These are phyloP conservation scores for Drosophila quinaria DNA, from an alignment of 2,888 invertebrate species.

Conservation along the genomic window DNA sequence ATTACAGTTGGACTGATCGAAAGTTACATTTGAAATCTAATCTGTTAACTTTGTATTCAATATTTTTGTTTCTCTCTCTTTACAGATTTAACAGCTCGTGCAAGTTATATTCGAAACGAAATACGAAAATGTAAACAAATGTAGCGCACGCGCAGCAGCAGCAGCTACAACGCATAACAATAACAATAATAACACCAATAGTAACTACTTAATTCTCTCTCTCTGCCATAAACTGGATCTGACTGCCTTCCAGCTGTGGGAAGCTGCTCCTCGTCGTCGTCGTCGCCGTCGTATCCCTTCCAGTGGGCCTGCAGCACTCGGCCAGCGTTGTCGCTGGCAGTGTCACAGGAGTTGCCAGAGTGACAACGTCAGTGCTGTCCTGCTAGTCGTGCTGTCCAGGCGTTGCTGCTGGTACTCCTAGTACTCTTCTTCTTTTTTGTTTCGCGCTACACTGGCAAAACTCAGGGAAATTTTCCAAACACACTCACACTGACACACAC, in stretches of 20 bases:
- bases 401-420: conserved; percentile 33
- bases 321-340: conserved; percentile 39
- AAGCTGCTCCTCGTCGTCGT: conserved; percentile 17
- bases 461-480: conserved; percentile 74
- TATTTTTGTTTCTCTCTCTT: conserved; percentile 7
- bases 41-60: background rate
- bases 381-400: conserved; percentile 69
- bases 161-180: conserved; percentile 24
- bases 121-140: conserved; percentile 77
- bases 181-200: conserved; percentile 39
- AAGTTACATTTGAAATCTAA: background rate
- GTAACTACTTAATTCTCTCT: conserved; percentile 22
- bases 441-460: conserved; percentile 64
- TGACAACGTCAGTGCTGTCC: conserved; percentile 70
- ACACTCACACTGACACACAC: conserved; percentile 18
- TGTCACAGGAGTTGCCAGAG: conserved; percentile 27
- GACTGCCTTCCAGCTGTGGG: conserved; percentile 59
- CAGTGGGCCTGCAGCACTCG: conserved; percentile 60
- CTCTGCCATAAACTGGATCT: conserved; percentile 63
- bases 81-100: conserved; percentile 51
- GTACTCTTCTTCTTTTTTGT: conserved; percentile 11
- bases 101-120: conserved; percentile 55
- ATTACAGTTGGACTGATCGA: conserved; percentile 14
- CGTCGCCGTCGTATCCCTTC: conserved; percentile 39
- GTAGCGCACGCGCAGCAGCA: conserved; percentile 74